Conservation (phyloP, 1,140 invertebrate genomes). For the Charaxes varanes region DNA sequence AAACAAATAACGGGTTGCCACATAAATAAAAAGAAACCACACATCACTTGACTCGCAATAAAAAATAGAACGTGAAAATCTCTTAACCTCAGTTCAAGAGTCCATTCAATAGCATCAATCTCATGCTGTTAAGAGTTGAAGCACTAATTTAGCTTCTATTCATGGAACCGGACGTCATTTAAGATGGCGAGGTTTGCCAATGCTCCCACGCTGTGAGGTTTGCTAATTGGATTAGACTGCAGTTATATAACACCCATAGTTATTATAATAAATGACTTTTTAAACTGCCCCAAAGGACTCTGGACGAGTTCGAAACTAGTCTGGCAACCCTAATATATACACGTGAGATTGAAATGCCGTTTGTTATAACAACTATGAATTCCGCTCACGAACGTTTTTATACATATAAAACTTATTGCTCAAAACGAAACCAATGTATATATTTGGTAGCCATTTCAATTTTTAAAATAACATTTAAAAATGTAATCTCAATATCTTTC, state of each 20-base stretch:
- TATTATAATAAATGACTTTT: neutral
- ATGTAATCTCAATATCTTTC: no score
- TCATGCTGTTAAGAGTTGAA: constrained; percentile 11
- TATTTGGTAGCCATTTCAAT: no score
- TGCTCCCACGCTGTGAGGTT: constrained; percentile 2
- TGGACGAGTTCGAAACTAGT: neutral
- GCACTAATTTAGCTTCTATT: constrained; percentile 18
- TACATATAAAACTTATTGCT: no score
- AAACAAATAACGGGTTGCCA: no score
- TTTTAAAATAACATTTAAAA: no score
- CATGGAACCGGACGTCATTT: constrained; percentile 19
- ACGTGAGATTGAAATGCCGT: no score
- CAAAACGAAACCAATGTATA: no score
- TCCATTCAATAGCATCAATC: neutral
- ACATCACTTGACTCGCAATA: neutral
- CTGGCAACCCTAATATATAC: no score
- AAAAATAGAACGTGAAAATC: neutral
- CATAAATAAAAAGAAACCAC: neutral
- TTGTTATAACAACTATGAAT: no score
- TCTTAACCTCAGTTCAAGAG: neutral
- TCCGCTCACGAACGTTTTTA: no score
- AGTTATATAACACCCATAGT: constrained; percentile 5
- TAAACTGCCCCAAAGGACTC: neutral
- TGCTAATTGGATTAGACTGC: constrained; percentile 16
- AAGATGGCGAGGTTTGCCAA: constrained; percentile 13